These are phyloP conservation scores for Brachypodius melanocephalos DNA, from an alignment of 2,113 vertebrate species.

Conservation along the genomic window DNA sequence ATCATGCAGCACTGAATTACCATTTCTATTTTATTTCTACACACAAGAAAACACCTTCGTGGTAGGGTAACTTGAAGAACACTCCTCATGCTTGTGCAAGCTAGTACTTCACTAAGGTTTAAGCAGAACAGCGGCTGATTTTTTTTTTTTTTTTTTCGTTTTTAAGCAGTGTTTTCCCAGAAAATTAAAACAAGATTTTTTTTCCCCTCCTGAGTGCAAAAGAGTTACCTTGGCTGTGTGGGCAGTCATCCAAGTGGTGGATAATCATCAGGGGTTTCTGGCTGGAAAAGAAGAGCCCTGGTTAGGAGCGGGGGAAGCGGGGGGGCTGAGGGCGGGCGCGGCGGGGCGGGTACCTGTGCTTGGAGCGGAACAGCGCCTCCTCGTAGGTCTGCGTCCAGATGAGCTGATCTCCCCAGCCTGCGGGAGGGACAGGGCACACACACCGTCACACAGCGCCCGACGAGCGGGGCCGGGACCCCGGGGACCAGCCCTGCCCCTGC, in stretches of 20 bases:
- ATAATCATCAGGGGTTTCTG: slow-evolving; percentile 93
- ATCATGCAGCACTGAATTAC: rapidly evolving
- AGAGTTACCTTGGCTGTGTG: slow-evolving; percentile 84
- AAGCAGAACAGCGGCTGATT: background rate
- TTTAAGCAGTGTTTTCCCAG: background rate
- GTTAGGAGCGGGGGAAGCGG: background rate
- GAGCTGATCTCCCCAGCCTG: slow-evolving; percentile 95
- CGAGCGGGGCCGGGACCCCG: rapidly evolving
- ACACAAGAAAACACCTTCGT: rapidly evolving
- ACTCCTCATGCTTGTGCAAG: rapidly evolving
- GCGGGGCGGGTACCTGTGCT: slow-evolving; percentile 70
- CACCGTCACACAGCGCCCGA: background rate
- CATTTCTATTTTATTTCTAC: background rate
- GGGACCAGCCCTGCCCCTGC: background rate
- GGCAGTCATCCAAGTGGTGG: slow-evolving; percentile 91
- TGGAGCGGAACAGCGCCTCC: slow-evolving; percentile 87
- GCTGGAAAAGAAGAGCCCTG: slow-evolving; percentile 64
- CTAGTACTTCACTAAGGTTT: background rate
- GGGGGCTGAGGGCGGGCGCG: background rate
- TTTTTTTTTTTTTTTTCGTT: background rate
- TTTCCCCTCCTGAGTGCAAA: background rate
- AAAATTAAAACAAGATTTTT: background rate
- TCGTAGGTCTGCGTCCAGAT: slow-evolving; percentile 96
- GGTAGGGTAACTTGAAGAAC: background rate
- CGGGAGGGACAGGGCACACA: background rate